These are phyloP conservation scores for Chrysoperla carnea DNA, from an alignment of 1,140 invertebrate species.

Conservation along the genomic window DNA sequence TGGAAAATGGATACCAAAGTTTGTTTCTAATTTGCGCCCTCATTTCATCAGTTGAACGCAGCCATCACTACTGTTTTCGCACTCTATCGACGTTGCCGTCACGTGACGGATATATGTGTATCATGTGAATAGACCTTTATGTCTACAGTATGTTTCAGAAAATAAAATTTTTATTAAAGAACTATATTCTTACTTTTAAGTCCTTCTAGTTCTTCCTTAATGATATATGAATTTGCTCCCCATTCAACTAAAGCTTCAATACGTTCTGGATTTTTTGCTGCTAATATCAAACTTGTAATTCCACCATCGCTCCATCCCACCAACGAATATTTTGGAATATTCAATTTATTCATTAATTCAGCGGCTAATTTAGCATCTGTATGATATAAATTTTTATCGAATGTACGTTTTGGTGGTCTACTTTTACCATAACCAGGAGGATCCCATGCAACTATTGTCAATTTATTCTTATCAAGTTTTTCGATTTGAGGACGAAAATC, in stretches of 20 bases:
- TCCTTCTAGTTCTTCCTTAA: slow-evolving; percentile 42
- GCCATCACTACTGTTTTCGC: too few species aligned
- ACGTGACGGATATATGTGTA: too few species aligned
- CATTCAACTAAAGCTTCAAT: slow-evolving; percentile 59
- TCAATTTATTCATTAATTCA: slow-evolving; percentile 56
- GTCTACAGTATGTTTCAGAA: too few species aligned
- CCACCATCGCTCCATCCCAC: slow-evolving; percentile 85
- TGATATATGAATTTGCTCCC: slow-evolving; percentile 59
- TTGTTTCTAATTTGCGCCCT: background rate
- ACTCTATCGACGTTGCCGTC: too few species aligned
- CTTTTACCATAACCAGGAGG: slow-evolving; percentile 77
- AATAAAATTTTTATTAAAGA: too few species aligned
- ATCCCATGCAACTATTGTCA: slow-evolving; percentile 71
- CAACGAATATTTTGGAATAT: slow-evolving; percentile 53
- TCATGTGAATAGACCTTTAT: too few species aligned
- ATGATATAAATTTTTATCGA: slow-evolving; percentile 48
- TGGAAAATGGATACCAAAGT: too few species aligned
- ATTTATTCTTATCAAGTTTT: slow-evolving; percentile 42
- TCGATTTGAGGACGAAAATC: slow-evolving; percentile 68
- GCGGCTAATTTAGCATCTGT: slow-evolving; percentile 54
- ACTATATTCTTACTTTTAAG: slow-evolving; percentile 39
- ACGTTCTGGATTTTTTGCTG: slow-evolving; percentile 42
- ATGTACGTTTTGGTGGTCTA: slow-evolving; percentile 54
- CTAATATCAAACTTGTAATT: slow-evolving; percentile 55
- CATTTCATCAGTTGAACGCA: too few species aligned